These are phyloP conservation scores for Toxotes chatareus DNA, from an alignment of 2,113 vertebrate genomes.

Conservation along the genomic window DNA sequence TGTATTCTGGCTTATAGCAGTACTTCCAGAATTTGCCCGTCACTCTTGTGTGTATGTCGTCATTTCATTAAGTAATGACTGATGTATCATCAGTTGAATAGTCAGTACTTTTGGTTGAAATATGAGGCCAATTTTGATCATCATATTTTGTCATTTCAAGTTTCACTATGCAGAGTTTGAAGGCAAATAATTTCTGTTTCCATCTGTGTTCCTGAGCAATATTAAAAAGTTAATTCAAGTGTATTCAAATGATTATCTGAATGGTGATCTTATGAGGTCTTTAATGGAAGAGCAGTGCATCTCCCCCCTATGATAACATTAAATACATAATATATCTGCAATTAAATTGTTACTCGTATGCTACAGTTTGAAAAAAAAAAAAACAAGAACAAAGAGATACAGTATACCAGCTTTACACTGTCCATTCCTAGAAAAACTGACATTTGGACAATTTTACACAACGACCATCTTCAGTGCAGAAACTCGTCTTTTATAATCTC, in stretches of 20 bases:
- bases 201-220: neutral
- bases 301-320: neutral
- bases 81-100: neutral
- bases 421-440: conserved; percentile 2
- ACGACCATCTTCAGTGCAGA: conserved; percentile 32
- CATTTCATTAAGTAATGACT: neutral
- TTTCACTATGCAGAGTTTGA: neutral
- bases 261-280: neutral
- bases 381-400: neutral
- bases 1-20: neutral
- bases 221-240: neutral
- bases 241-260: neutral
- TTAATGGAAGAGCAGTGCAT: neutral
- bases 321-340: too few species aligned
- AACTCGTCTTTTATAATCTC: conserved; percentile 50
- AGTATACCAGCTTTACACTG: conserved; percentile 13
- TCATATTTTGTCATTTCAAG: neutral
- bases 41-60: neutral
- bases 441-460: conserved; percentile 50
- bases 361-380: neutral
- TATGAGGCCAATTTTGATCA: neutral
- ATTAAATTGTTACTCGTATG: neutral
- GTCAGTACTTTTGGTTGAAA: neutral
- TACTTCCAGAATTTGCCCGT: neutral
- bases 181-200: neutral